phyloP scores from a whole-genome alignment of 2,888 invertebrate species.

The Latheticus oryzae region DNA sequence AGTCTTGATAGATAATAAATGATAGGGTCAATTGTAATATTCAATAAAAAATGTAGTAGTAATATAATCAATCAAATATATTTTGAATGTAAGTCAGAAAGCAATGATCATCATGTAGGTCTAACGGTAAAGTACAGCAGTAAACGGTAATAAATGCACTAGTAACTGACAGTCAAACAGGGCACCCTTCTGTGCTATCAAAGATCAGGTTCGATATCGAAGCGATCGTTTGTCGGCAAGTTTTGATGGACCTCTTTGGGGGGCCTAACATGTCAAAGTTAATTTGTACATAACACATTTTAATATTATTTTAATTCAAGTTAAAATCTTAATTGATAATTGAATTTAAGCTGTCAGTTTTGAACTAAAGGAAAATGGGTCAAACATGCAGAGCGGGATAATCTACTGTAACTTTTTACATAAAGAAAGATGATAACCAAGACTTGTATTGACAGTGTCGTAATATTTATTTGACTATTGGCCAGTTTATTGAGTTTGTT shows the following conservation, averaged over 20 bases:
- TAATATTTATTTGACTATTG: constrained; percentile 50
- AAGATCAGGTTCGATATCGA: constrained; percentile 48
- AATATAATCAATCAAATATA: constrained; percentile 16
- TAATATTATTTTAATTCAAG: constrained; percentile 8
- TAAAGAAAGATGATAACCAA: constrained; percentile 31
- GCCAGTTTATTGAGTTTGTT: constrained; percentile 51
- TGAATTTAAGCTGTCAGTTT: constrained; percentile 1
- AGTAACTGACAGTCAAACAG: constrained; percentile 55
- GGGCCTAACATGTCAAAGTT: constrained; percentile 33
- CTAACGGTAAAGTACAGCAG: constrained; percentile 46
- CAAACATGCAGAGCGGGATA: not conserved
- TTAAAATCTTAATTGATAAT: too few relatives aligned
- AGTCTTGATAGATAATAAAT: too few relatives aligned
- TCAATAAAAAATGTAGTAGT: too few relatives aligned
- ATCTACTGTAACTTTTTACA: constrained; percentile 1
- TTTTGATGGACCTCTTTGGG: constrained; percentile 24
- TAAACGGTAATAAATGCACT: constrained; percentile 56
- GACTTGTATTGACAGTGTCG: constrained; percentile 42
- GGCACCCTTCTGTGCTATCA: constrained; percentile 55
- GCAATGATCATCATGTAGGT: constrained; percentile 41
- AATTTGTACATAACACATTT: constrained; percentile 36
- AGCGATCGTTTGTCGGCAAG: constrained; percentile 32
- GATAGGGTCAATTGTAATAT: too few relatives aligned
- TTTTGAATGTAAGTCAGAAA: constrained; percentile 16
- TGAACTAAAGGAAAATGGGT: constrained; percentile 8